Evolutionary conservation across 1,140 invertebrate genomes (phyloP), one percentile per base, ranked within the genome.

Genomic region (Drosophila chauvacae): DNA sequence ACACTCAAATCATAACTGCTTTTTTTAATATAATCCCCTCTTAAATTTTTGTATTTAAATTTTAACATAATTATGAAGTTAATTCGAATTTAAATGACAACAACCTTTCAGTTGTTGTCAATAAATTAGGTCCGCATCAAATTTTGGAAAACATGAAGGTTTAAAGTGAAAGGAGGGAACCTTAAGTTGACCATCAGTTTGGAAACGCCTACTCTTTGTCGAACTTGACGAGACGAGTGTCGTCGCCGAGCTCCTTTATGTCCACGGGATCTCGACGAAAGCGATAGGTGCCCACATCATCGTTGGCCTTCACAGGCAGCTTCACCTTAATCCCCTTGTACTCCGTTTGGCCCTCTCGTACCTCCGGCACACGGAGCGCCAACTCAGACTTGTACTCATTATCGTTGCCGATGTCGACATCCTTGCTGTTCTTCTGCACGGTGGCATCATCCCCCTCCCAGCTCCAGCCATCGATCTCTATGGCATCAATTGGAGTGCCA

Each of bases 381-480:
- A 65, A 44, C 26, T 88, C 63, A 1, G 42, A 44, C 47, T 87
- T 88, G 55, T 88, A 87, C 23, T 87, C 84, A 0, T 70, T 48
- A 10, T 87, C 83, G 33, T 88, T 70, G 10, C 83, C 83, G 44
- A 87, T 87, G 18, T 83, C 84, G 3, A 87, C 18, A 4, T 35
- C 16, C 3, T 42, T 35, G 9, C 6, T 16, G 2, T 60, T 64
- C 6, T 56, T 61, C 16, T 84, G 84, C 16, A 87, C 80, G 2
- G 80, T 84, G 9, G 63, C 61, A 48, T 76, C 81, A 1, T 77
- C 77, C 0, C 72, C 72, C 3, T 68, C 63, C n/a, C 50, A 44
- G 10, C 63, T 84, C 84, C 84, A 87, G 7, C 84, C 83, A 68
- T 88, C 84, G n/a, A 87, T 87, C 35, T 88, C 83, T 10, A 87